Evolutionary conservation across 1,140 invertebrate genomes (phyloP), one percentile per base, ranked within the genome.

Genomic region (Drosophila ficusphila): DNA sequence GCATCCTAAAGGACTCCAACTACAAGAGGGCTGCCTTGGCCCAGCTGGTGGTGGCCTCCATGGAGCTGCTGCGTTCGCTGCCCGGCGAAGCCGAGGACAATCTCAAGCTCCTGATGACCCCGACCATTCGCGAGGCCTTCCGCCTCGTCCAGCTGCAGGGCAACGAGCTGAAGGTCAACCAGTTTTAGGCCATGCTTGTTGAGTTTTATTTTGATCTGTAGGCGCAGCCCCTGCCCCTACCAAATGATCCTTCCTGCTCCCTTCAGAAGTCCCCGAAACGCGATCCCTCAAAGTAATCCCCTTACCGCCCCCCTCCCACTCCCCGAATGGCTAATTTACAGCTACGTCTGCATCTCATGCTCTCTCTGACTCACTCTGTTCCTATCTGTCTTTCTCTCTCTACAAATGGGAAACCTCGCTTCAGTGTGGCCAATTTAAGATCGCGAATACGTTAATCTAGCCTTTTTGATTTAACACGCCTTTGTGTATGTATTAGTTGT

Each of bases 1-100:
- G 96, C 57, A 95, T 97, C 39, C 94, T 95, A 52, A 97, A 97
- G 93, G 96, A 91, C 9, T 91, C 82, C 3, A 91, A 91, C 16
- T 91, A 90, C 38, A 91, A 91, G 57, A 69, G 90, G 4, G 85
- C 90, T 1, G 90, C 90, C 5, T 23, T 91, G 5, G 86, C 91
- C 0, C 90, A 91, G 60, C 36, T 91, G 16, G 89, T 91, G 18
- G 90, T 91, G 7, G 91, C 91, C 3, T 91, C 90, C 2, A 91
- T 91, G 90, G 91, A 91, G 47, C 53, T 91, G 33, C 34, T 91
- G 21, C 73, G 78, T 4, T 89, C 90, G 2, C 67, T 91, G 42
- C 90, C 90, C 41, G 75, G 71, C 9, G 90, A 91, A 53, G 89
- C 89, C 4, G 90, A 91, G 39, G 89, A 90, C 36, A 91, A 91